phyloP scores from a whole-genome alignment of 2,888 invertebrate genomes.

The Coremacera marginata region DNA sequence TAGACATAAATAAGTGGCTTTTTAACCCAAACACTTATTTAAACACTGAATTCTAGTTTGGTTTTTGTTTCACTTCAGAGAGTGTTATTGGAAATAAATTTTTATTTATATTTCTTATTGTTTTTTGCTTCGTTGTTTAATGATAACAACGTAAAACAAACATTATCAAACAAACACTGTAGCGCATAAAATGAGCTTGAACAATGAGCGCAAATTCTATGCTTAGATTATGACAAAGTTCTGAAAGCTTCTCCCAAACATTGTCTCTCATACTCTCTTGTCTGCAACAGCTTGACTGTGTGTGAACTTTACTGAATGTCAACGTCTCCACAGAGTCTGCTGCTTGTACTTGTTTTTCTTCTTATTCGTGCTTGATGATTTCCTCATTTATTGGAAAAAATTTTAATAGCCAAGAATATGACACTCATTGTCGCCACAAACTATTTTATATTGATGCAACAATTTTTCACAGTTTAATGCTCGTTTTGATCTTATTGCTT shows the following conservation, averaged over 20 bases:
- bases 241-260: not conserved
- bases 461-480: not conserved
- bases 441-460: not conserved
- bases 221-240: not conserved
- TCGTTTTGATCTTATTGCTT: constrained; percentile 21
- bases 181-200: no score
- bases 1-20: no score
- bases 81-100: no score
- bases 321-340: not conserved
- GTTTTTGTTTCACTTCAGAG: no score
- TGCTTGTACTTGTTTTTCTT: not conserved
- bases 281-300: not conserved
- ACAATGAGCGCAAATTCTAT: not conserved
- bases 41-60: no score
- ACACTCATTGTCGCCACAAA: constrained; percentile 8
- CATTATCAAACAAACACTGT: no score
- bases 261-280: not conserved
- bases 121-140: no score
- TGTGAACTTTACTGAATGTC: constrained; percentile 1
- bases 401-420: constrained; percentile 18
- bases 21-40: no score
- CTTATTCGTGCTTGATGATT: not conserved
- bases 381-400: constrained; percentile 2
- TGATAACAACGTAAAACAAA: no score
- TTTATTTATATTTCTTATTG: no score